Evolutionary conservation across 2,888 invertebrate genomes (phyloP).

Genomic region (Volucella inflata): DNA sequence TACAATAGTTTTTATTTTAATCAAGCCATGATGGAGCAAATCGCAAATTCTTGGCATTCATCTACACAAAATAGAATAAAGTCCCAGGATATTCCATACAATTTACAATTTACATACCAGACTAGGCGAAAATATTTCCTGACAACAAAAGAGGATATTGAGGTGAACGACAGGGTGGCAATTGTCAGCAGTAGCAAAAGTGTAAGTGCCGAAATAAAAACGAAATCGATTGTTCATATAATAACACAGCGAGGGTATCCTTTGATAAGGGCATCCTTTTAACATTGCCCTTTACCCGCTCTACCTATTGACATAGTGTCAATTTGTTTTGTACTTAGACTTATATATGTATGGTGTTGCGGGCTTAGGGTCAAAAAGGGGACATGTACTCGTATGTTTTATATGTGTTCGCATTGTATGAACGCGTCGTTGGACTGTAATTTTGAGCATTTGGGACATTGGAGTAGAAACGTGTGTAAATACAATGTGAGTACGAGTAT

Average conservation of each 20-base stretch:
- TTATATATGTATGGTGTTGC: constrained; percentile 32
- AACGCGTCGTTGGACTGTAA: constrained; percentile 57
- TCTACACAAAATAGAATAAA: too few species aligned
- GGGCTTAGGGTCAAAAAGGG: constrained; percentile 62
- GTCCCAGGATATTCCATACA: too few species aligned
- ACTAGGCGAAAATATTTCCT: not conserved
- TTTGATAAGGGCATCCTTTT: constrained; percentile 74
- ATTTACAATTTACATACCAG: too few species aligned
- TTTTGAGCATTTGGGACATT: constrained; percentile 61
- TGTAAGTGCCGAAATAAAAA: constrained; percentile 75
- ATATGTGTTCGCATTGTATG: constrained; percentile 7
- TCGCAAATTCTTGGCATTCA: too few species aligned
- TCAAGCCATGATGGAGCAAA: too few species aligned
- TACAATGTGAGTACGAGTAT: constrained; percentile 15
- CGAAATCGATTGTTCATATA: constrained; percentile 73
- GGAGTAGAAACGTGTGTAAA: constrained; percentile 51
- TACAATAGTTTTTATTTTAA: too few species aligned
- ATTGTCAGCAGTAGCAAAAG: constrained; percentile 69
- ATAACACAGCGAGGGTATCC: constrained; percentile 65
- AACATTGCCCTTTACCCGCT: constrained; percentile 43
- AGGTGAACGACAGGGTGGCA: constrained; percentile 31
- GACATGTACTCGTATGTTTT: constrained; percentile 20
- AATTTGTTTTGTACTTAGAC: constrained; percentile 70
- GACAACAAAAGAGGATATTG: not conserved
- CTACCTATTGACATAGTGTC: constrained; percentile 69